Base-by-base conservation (phyloP, 2,888 invertebrate genomes). In the Pyrrhia umbra region DNA sequence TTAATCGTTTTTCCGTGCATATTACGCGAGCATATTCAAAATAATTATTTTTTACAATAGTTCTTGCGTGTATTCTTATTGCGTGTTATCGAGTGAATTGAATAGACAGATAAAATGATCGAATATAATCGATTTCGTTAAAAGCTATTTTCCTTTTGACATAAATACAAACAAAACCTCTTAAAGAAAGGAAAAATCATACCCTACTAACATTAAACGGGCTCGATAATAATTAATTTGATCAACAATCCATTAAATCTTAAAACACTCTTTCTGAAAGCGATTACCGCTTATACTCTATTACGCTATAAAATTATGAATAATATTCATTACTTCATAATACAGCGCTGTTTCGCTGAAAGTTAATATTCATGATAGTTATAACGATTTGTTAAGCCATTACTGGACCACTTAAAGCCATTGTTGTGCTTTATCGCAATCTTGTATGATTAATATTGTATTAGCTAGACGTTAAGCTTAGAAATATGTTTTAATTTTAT, bases 341-440 rank as follows among this genome's bases (percentile, higher is more conserved):
- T 74, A 51, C 45, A 66, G 27, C 42, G 59, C 54, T 63, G 18
- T 75, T 63, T 68, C 18, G 43, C 55, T 59, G 45, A 40, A 67
- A 58, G 30, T 63, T 65, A 60, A 56, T 67, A 58, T 57, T 63
- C 52, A 51, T 58, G 55, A 71, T 70, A 75, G 16, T 58, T 58
- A 72, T 66, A 76, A 73, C 69, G 60, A 60, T 79, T 79, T 73
- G 74, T 74, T 65, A 67, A 61, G 55, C 67, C 42, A 70, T 77
- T 68, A 77, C 30, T 51, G 42, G 30, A 56, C 59, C 65, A 59
- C 51, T 76, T 61, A 65, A 65, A 62, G 63, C 56, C 52, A 64
- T 63, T 68, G 60, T 59, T 74, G 63, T 74, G 77, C 67, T 68
- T 74, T 79, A 78, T 80, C 77, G 65, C 57, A 55, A 79, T 74